Evolutionary conservation across 2,113 vertebrate species (phyloP).

Genomic region (Ceyx melanurus): DNA sequence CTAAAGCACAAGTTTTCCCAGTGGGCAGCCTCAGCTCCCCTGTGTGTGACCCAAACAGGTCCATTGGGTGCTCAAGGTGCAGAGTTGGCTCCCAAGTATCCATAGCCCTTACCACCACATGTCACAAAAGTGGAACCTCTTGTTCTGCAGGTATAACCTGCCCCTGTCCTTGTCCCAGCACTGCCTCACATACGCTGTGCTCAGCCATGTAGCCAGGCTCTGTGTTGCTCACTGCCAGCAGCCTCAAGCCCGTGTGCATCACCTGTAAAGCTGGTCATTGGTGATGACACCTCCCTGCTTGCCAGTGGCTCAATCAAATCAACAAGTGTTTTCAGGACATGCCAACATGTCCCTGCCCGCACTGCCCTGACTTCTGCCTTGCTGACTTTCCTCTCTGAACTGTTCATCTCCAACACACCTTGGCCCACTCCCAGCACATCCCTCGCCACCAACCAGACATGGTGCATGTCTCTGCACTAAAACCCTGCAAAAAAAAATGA

Average conservation of each 20-base stretch:
- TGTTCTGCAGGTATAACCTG: constrained; percentile 39
- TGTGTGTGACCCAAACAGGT: rapidly evolving
- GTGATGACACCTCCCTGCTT: background rate
- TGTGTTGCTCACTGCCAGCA: background rate
- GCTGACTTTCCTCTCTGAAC: background rate
- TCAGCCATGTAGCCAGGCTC: background rate
- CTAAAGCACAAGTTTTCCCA: background rate
- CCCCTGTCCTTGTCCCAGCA: rapidly evolving
- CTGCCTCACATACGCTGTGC: rapidly evolving
- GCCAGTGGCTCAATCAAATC: rapidly evolving
- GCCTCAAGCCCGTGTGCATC: rapidly evolving
- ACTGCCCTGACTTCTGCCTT: background rate
- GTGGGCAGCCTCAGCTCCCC: background rate
- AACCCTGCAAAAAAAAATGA: background rate
- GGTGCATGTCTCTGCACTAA: background rate
- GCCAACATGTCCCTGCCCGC: background rate
- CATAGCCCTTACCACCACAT: rapidly evolving
- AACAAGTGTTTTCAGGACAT: background rate
- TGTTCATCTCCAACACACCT: background rate
- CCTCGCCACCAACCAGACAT: background rate
- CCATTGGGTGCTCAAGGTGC: background rate
- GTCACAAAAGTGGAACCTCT: rapidly evolving
- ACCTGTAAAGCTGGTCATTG: background rate
- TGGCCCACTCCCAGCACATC: background rate
- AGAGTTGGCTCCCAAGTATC: background rate